Percentiles rank a stretch among this genome's conserved stretches.
These are phyloP conservation scores for Acanthosepion pharaonis DNA, from an alignment of 2,888 invertebrate genomes.

Conservation along the genomic window DNA sequence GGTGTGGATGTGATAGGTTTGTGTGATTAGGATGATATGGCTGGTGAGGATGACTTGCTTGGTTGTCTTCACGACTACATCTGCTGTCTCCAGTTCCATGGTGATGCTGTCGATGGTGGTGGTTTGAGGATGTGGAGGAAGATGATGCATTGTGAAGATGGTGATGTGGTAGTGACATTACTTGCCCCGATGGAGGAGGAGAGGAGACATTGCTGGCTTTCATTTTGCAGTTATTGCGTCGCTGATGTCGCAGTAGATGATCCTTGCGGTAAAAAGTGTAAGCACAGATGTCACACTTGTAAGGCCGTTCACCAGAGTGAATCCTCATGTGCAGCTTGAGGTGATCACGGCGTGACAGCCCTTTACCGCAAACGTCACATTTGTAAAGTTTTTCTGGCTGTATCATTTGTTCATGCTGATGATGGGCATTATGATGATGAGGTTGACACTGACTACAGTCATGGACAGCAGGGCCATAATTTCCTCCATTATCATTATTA, in stretches of 20 bases:
- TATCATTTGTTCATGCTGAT: not conserved
- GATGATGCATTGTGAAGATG: not conserved
- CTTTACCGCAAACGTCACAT: conserved; percentile 34
- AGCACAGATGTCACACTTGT: conserved; percentile 37
- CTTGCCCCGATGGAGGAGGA: not conserved
- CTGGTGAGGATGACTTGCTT: not conserved
- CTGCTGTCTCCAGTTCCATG: not conserved
- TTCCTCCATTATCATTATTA: not conserved
- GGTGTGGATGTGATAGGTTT: not conserved
- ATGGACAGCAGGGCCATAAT: not conserved
- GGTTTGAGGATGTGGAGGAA: not conserved
- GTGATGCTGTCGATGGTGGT: not conserved
- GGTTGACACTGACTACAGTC: conserved; percentile 37
- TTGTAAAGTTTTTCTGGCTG: conserved; percentile 38
- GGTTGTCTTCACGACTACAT: not conserved
- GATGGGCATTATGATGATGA: not conserved
- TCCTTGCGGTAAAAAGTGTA: conserved; percentile 43
- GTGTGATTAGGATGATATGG: not conserved
- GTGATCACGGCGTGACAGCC: conserved; percentile 6
- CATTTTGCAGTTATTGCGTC: conserved; percentile 39
- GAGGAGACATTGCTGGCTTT: not conserved
- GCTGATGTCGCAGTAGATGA: conserved; percentile 41
- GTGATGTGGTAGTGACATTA: not conserved
- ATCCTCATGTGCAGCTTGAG: conserved; percentile 40
- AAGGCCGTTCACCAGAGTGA: conserved; percentile 37